A percentile compares a stretch with the other conserved stretches of the same genome.
phyloP scores from a whole-genome alignment of 2,888 invertebrate species.

The Drosophila ustulata region DNA sequence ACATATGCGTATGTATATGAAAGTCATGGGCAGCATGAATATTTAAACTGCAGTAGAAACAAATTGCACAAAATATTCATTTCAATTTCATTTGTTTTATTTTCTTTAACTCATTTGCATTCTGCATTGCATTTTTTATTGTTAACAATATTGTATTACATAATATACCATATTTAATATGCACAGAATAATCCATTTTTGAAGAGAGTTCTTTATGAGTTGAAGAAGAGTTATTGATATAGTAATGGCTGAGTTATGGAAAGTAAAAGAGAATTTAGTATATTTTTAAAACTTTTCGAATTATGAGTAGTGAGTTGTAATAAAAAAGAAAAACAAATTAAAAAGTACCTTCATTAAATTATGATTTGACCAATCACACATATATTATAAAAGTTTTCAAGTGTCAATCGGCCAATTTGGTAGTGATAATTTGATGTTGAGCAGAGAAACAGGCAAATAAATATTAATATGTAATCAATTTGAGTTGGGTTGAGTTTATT shows the following conservation, averaged over 20 bases:
- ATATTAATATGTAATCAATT: slow-evolving; percentile 40
- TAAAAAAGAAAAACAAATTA: no score
- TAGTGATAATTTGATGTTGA: slow-evolving; percentile 7
- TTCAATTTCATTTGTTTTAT: slow-evolving; percentile 63
- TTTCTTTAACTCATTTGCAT: slow-evolving; percentile 28
- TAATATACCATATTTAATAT: slow-evolving; percentile 2
- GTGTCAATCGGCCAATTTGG: not conserved
- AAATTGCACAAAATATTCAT: slow-evolving; percentile 69
- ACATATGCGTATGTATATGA: not conserved
- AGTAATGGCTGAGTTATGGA: no score
- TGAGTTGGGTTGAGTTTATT: slow-evolving; percentile 23
- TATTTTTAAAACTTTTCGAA: no score
- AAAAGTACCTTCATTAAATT: no score
- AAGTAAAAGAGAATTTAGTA: no score
- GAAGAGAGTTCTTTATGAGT: not conserved
- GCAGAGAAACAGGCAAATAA: slow-evolving; percentile 33
- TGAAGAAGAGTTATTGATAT: no score
- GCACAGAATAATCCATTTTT: not conserved
- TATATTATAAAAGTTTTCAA: no score
- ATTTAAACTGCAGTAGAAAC: slow-evolving; percentile 70
- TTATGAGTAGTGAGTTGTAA: no score
- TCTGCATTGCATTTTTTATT: slow-evolving; percentile 26
- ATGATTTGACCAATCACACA: no score
- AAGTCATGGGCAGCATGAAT: slow-evolving; percentile 55
- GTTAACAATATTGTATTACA: slow-evolving; percentile 22